Evolutionary conservation across 2,797 vertebrate species (phyloP).

Genomic region (Rachycentron canadum): DNA sequence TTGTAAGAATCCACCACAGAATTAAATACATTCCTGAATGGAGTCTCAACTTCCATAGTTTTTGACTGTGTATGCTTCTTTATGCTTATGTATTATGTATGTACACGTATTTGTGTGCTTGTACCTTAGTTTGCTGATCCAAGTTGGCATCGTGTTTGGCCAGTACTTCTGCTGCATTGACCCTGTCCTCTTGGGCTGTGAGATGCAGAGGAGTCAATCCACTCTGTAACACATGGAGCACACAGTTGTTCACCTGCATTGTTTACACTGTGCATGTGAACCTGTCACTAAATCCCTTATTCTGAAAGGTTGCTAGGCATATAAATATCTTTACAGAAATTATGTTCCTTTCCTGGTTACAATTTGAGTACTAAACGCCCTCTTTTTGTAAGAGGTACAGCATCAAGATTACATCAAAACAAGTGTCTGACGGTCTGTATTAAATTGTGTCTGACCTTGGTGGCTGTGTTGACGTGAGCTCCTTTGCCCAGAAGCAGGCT

Average conservation of each 20-base stretch:
- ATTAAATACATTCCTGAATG: neutral
- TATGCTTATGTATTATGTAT: neutral
- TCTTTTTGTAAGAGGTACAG: neutral
- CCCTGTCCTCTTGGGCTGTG: slow-evolving; percentile 95
- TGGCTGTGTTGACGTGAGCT: slow-evolving; percentile 90
- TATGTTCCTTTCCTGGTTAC: neutral
- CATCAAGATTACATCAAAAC: neutral
- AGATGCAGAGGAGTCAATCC: slow-evolving; percentile 95
- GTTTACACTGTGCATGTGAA: neutral
- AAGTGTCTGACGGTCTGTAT: neutral
- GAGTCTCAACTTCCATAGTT: neutral
- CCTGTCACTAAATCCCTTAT: neutral
- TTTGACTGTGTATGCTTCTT: neutral
- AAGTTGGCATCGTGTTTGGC: slow-evolving; percentile 90
- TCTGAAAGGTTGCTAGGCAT: neutral
- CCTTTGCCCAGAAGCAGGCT: slow-evolving; percentile 92
- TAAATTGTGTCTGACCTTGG: slow-evolving; percentile 87
- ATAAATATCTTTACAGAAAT: neutral
- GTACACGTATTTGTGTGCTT: neutral
- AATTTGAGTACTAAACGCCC: neutral
- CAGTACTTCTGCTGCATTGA: slow-evolving; percentile 92
- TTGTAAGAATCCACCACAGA: neutral
- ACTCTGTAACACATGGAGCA: slow-evolving; percentile 81
- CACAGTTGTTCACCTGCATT: neutral
- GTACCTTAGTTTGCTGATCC: slow-evolving; percentile 97